phyloP scores from a whole-genome alignment of 2,113 vertebrate species.

The Alethe castanea region DNA sequence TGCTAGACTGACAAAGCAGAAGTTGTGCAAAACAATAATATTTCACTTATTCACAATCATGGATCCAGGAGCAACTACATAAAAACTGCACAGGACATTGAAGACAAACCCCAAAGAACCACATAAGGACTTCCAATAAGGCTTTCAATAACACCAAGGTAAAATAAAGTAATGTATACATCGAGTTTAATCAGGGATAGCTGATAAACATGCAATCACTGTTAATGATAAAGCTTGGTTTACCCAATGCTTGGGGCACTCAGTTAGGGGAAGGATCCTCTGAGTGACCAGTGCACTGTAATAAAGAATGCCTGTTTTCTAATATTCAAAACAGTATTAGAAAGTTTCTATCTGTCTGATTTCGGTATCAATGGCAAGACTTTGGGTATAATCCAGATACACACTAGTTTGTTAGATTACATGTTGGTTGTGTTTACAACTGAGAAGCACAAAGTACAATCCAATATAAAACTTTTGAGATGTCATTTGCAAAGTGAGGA shows the following conservation, averaged over 20 bases:
- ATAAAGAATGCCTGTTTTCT: neutral
- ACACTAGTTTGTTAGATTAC: neutral
- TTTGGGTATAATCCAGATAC: neutral
- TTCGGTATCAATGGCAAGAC: neutral
- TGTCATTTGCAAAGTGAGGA: neutral
- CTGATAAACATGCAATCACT: neutral
- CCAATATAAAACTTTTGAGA: neutral
- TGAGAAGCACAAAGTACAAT: neutral
- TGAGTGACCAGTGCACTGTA: neutral
- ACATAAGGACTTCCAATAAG: neutral
- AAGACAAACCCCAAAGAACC: neutral
- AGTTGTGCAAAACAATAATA: neutral
- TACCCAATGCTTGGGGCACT: neutral
- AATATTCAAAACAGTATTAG: no score
- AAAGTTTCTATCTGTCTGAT: neutral
- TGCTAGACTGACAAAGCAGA: neutral
- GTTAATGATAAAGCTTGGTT: neutral
- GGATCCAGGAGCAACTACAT: neutral
- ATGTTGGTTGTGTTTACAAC: neutral
- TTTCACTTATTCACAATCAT: neutral
- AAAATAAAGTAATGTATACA: neutral
- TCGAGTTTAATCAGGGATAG: neutral
- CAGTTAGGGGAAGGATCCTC: fast-evolving
- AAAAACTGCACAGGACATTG: neutral
- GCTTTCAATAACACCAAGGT: neutral